phyloP scores from a whole-genome alignment of 1,140 invertebrate genomes.

The Ostrea denselamellosa region DNA sequence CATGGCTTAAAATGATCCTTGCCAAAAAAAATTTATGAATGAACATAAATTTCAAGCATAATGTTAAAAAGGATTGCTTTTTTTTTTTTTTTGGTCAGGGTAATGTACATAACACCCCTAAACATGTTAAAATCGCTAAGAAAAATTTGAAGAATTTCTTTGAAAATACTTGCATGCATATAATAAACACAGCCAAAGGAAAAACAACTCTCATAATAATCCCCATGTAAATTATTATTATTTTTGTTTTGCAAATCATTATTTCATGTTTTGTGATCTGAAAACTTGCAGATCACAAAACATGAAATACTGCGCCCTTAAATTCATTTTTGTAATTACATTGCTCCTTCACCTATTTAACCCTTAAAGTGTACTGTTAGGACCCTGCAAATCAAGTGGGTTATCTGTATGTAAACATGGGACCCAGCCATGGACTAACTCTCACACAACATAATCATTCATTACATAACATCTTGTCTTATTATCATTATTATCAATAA shows the following conservation, averaged over 20 bases:
- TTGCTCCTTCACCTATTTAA: not conserved
- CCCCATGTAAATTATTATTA: not conserved
- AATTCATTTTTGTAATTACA: not conserved
- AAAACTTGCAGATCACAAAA: not conserved
- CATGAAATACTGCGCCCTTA: not conserved
- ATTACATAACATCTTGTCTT: slow-evolving; percentile 9
- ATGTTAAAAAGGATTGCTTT: not conserved
- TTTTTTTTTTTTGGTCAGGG: too few relatives aligned
- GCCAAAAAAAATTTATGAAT: slow-evolving; percentile 23
- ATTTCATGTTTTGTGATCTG: too few relatives aligned
- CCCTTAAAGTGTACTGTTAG: not conserved
- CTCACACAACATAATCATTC: not conserved
- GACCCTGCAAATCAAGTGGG: not conserved
- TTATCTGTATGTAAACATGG: slow-evolving; percentile 6
- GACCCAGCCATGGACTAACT: not conserved
- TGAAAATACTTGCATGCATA: not conserved
- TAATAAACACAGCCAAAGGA: not conserved
- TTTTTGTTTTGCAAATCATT: not conserved
- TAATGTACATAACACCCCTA: too few relatives aligned
- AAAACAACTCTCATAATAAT: not conserved
- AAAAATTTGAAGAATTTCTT: not conserved
- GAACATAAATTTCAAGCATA: not conserved
- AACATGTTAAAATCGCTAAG: too few relatives aligned
- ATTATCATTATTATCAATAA: slow-evolving; percentile 17
- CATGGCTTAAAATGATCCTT: not conserved